Evolutionary conservation across 2,113 vertebrate genomes (phyloP).

Genomic region (Muntiacus reevesi): DNA sequence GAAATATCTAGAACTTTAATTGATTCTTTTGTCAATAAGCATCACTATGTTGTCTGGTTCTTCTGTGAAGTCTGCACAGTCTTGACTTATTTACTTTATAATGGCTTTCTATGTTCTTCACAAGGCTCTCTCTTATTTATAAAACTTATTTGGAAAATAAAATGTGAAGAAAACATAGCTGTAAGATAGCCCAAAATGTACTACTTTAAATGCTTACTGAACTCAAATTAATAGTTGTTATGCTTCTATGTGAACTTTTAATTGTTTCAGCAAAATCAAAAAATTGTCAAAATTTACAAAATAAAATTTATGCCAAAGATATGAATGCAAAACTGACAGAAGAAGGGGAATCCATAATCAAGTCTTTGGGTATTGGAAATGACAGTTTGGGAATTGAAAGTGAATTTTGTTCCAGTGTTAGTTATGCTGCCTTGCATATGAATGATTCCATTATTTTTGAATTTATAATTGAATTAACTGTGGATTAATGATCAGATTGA

Average conservation of each 20-base stretch:
- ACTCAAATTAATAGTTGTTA: neutral
- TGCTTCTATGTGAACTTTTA: neutral
- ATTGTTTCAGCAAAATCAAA: neutral
- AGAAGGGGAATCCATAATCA: neutral
- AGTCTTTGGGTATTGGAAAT: neutral
- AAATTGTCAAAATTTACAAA: neutral
- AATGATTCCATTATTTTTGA: neutral
- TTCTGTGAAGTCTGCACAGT: neutral
- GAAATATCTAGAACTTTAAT: neutral
- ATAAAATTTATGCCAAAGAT: neutral
- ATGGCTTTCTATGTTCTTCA: neutral
- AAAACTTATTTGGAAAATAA: neutral
- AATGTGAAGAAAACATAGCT: neutral
- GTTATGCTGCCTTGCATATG: neutral
- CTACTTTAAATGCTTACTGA: neutral
- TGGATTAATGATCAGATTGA: neutral
- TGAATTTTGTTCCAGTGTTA: neutral
- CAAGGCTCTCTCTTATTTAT: neutral
- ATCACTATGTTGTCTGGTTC: neutral
- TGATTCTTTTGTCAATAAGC: neutral
- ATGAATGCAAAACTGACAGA: neutral
- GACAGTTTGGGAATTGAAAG: neutral
- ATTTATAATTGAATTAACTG: neutral
- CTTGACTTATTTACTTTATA: neutral
- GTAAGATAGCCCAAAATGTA: neutral